phyloP scores from a whole-genome alignment of 1,140 invertebrate genomes.

The Drosophila varians region DNA sequence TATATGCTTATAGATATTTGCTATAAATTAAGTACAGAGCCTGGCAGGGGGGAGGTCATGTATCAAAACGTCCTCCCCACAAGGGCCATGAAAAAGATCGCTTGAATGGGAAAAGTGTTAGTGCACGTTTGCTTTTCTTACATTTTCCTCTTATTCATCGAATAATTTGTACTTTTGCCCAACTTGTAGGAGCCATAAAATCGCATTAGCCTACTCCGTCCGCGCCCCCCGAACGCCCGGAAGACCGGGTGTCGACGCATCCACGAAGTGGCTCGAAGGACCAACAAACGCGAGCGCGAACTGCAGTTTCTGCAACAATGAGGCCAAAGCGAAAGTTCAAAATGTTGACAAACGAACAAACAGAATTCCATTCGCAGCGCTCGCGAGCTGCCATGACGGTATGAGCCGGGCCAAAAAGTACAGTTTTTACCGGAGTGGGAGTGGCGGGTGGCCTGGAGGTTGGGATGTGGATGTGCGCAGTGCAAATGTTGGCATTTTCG shows the following conservation, averaged over 20 bases:
- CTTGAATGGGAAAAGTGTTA: not conserved
- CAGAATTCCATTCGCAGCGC: conserved; percentile 77
- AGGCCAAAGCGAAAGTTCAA: conserved; percentile 70
- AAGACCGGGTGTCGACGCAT: conserved; percentile 43
- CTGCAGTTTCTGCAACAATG: conserved; percentile 25
- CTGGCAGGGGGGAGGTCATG: not conserved
- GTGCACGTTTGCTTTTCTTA: conserved; percentile 3
- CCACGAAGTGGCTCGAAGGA: conserved; percentile 34
- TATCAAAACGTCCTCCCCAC: not conserved
- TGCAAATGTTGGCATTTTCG: conserved; percentile 62
- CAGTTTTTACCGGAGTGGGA: conserved; percentile 15
- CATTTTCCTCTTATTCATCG: conserved; percentile 32
- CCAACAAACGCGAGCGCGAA: not conserved
- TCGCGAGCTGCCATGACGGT: conserved; percentile 69
- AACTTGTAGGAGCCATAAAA: conserved; percentile 40
- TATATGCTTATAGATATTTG: too few relatives aligned
- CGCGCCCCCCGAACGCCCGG: conserved; percentile 31
- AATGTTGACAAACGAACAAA: conserved; percentile 74
- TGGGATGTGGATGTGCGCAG: conserved; percentile 19
- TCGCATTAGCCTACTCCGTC: conserved; percentile 36
- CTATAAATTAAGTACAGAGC: not conserved
- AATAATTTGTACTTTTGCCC: conserved; percentile 28
- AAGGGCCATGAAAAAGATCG: not conserved
- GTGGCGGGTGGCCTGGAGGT: not conserved
- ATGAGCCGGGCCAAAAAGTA: not conserved